Base-by-base conservation (phyloP, 2,113 vertebrate genomes). In the Potamarius usumacintae region DNA sequence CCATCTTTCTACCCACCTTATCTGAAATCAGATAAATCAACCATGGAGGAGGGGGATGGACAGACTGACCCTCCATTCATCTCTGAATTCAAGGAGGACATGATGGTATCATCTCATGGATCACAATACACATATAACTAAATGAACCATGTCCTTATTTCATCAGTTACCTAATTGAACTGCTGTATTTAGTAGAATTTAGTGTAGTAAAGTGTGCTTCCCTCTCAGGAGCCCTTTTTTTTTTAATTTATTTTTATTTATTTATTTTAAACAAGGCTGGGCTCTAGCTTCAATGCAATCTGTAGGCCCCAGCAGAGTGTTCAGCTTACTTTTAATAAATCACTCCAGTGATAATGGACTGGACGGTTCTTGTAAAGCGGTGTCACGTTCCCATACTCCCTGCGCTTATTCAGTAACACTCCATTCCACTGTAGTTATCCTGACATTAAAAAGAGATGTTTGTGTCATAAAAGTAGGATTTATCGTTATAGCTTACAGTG, bases 241-340 rank as follows among this genome's bases (percentile, higher is more conserved):
- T n/a, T 62, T 60, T 17, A 22, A 22, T 63, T n/a, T 25, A 7
- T 30, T 30, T 63, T 25, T 58, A 1, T 15, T 15, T 58, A 18
- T 20, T 20, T 10, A n/a, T 62, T 53, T 53, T 20, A 10, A 4
- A 74, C 20, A 77, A 53, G 78, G 48, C 65, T 72, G 30, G 50
- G 62, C 34, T 72, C 17, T 71, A 89, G 11, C 55, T 84, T 25
- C 52, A 80, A 15, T 34, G 58, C 42, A 62, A 25, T 42, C 69
- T 63, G n/a, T 81, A 77, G 27, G 60, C 74, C 82, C 82, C 78
- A 83, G 48, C 42, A 79, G 85, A 78, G 50, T 20, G 72, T 67
- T 81, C 42, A 62, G 67, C 15, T 48, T 85, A 81, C 50, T 87
- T 87, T 69, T 80, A 86, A 85, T 90, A 82, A 87, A 90, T 89